Base-by-base conservation (phyloP, 2,888 invertebrate species). In the Brachyptera risi region DNA sequence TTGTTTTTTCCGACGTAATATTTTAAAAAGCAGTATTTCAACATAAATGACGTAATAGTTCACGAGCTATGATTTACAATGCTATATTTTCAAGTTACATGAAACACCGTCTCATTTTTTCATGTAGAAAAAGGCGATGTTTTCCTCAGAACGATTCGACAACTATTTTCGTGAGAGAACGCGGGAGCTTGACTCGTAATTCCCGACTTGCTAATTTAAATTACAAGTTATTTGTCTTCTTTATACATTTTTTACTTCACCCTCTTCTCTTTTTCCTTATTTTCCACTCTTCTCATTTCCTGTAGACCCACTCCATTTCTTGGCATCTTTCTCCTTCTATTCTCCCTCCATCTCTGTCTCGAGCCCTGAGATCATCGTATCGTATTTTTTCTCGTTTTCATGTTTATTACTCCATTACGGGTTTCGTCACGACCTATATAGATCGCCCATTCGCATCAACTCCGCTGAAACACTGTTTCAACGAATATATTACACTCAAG, bases 131-230 rank as follows among this genome's bases (percentile, higher is more conserved):
- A 19, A 11, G 19, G 19, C 9, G 31, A 17, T 44, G 19, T 19
- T n/a, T 44, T 44, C 21, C 21, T 38, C 40, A 38, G 11, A 44
- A 44, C 17, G 9, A 44, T 15, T 4, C 21, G 19, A 11, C 44
- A 44, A 19, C 44, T 3, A 19, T 7, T 44, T 7, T 7, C 44
- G 11, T 19, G 44, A 44, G 40, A 9, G 17, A 40, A 40, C 40
- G 40, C 40, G n/a, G 40, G n/a, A 40, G 40, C 17, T 5, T 31
- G 31, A 7, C 31, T 31, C 31, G 11, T 31, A 31, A 7, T 31
- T 31, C 19, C 35, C 7, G 54, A 13, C 35, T 54, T 37, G 54
- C 54, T 54, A 54, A 54, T 54, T 37, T 54, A 54, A 54, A 35
- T 54, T n/a, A 31, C 54, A 31, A 27, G 11, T 35, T 54, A 51